Conservation (phyloP, 2,888 invertebrate species). For the Venusia cambrica region DNA sequence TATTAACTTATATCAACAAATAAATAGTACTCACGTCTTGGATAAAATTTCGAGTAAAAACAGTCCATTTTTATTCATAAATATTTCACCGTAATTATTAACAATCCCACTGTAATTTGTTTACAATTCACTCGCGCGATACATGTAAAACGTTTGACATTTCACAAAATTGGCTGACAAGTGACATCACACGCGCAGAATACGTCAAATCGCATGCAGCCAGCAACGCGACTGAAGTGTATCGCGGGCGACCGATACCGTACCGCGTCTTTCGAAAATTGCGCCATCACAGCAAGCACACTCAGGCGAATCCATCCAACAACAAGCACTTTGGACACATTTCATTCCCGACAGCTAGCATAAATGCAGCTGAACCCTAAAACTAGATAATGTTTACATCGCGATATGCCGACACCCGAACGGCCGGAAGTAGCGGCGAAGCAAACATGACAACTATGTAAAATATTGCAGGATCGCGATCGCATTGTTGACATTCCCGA, state of each 20-base stretch:
- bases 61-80: slow-evolving; percentile 70
- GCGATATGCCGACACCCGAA: slow-evolving; percentile 79
- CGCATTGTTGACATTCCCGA: slow-evolving; percentile 87
- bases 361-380: slow-evolving; percentile 66
- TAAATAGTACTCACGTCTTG: slow-evolving; percentile 81
- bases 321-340: slow-evolving; percentile 79
- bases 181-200: slow-evolving; percentile 78
- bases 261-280: slow-evolving; percentile 83
- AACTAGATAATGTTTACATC: slow-evolving; percentile 81
- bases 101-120: slow-evolving; percentile 73
- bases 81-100: slow-evolving; percentile 66
- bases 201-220: slow-evolving; percentile 81
- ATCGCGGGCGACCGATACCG: slow-evolving; percentile 79
- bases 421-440: slow-evolving; percentile 81
- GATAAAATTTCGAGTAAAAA: slow-evolving; percentile 79
- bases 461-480: slow-evolving; percentile 89
- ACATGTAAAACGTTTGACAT: slow-evolving; percentile 76
- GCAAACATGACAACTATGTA: slow-evolving; percentile 89
- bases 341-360: slow-evolving; percentile 73
- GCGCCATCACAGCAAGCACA: slow-evolving; percentile 80
- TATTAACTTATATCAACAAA: slow-evolving; percentile 56
- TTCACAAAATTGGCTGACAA: slow-evolving; percentile 78
- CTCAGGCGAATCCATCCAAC: slow-evolving; percentile 78
- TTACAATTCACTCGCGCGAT: slow-evolving; percentile 75
- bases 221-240: slow-evolving; percentile 82